These are phyloP conservation scores for Gallinago paraguaiae DNA, from an alignment of 2,113 vertebrate species.

Conservation along the genomic window DNA sequence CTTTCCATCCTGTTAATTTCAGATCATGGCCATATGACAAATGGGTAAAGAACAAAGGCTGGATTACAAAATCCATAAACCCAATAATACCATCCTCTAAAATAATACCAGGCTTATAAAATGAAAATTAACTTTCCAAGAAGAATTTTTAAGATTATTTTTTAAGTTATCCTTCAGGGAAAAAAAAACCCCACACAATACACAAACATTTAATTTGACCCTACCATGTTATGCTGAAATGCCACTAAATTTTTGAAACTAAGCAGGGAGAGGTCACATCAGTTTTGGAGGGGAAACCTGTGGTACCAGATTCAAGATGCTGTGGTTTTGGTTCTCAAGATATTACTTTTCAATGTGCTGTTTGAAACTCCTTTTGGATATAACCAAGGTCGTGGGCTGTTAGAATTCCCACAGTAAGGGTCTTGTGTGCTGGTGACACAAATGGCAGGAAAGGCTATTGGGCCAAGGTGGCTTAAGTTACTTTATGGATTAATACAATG, in stretches of 20 bases:
- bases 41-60: background rate
- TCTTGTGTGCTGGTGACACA: background rate
- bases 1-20: background rate
- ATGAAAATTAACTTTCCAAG: background rate
- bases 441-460: background rate
- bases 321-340: background rate
- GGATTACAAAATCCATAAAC: background rate
- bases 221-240: background rate
- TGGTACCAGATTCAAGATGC: background rate
- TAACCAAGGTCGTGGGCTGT: background rate
- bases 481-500: background rate
- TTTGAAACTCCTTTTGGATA: background rate
- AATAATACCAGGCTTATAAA: background rate
- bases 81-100: background rate
- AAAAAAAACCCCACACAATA: background rate
- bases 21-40: background rate
- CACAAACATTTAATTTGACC: background rate
- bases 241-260: background rate
- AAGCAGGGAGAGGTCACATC: background rate
- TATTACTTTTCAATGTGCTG: background rate
- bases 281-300: background rate
- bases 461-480: background rate
- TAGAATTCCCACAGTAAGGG: background rate
- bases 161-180: background rate
- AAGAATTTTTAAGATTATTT: background rate